Base-by-base conservation (phyloP, 2,113 vertebrate genomes). In the Catagonus wagneri region DNA sequence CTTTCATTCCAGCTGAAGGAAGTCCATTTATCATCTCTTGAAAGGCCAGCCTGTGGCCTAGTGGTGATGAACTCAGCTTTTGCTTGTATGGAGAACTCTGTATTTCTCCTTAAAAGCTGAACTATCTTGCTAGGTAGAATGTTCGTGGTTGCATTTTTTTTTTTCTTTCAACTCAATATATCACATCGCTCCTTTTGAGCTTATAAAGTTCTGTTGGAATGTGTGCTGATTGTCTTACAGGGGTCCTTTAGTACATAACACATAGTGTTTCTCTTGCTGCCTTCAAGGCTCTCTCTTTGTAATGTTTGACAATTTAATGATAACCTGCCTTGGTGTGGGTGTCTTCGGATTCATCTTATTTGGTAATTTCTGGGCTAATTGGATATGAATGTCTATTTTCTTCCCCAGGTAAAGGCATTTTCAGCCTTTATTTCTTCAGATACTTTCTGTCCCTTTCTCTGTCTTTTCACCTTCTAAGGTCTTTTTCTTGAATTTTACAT, bases 11-110 rank as follows among this genome's bases (percentile, higher is more conserved):
- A 60, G 27, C n/a, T 87, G 69, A 72, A 72, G 32, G 36, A 22
- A 87, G 34, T 20, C 27, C 54, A 69, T 39, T 60, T 60, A 39
- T 32, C 39, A 29, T 58, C 58, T 87, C 68, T 87, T 39, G 16
- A 32, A 72, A 60, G 54, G 34, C 34, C 0, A 0, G 25, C 32
- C 16, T 58, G 36, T 0, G 0, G 25, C 32, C 16, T 58, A 60
- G 3, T 9, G 19, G 54, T 72, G 34, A 19, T 72, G 16, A 87
- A 87, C 7, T 29, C 52, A 87, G 52, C 34, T 9, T 72, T 60
- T 72, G 52, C 23, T 87, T 69, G 27, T 39, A 36, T 72, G 7
- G 69, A 87, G 65, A 84, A 20, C 34, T 78, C 10, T 58, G 4
- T 32, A 39, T 58, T 19, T 58, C 16, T 72, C 25, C 25, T 58